A percentile compares a stretch with the other conserved stretches of the same genome.
Conservation (phyloP, 2,797 vertebrate genomes). For the Schizopygopsis pylzovi region DNA sequence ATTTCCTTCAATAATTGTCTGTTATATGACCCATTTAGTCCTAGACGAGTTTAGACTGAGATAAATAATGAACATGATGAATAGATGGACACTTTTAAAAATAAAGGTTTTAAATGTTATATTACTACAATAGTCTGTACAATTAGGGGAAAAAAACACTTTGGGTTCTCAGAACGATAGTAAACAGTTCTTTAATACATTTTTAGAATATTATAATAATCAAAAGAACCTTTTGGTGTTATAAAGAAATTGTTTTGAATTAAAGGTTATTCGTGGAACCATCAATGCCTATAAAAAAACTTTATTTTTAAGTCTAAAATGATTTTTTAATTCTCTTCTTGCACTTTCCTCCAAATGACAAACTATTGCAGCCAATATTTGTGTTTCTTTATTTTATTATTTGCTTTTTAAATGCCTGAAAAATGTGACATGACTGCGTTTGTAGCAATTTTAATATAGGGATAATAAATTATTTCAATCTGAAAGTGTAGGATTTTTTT, state of each 20-base stretch:
- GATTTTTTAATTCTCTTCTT: neutral
- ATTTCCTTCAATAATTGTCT: conserved; percentile 61
- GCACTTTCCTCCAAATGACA: neutral
- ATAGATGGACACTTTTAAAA: too few relatives aligned
- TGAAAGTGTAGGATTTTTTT: too few relatives aligned
- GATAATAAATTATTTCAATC: neutral
- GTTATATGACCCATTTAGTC: conserved; percentile 73
- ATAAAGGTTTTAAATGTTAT: neutral
- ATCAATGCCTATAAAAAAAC: neutral
- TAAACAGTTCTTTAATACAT: neutral
- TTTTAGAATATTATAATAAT: neutral
- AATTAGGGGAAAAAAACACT: too few relatives aligned
- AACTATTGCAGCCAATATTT: neutral
- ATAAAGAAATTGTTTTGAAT: neutral
- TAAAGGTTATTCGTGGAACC: neutral
- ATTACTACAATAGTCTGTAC: neutral
- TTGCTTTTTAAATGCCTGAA: neutral
- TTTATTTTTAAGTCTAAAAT: neutral
- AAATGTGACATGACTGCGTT: neutral
- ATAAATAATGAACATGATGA: conserved; percentile 62
- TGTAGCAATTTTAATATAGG: neutral
- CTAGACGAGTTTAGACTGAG: conserved; percentile 50
- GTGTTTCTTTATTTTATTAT: neutral
- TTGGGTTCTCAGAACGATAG: neutral
- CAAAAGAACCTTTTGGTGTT: neutral